Evolutionary conservation across 2,888 invertebrate genomes (phyloP), one percentile per base, ranked within the genome.

Genomic region (Dysmachus trigonus): DNA sequence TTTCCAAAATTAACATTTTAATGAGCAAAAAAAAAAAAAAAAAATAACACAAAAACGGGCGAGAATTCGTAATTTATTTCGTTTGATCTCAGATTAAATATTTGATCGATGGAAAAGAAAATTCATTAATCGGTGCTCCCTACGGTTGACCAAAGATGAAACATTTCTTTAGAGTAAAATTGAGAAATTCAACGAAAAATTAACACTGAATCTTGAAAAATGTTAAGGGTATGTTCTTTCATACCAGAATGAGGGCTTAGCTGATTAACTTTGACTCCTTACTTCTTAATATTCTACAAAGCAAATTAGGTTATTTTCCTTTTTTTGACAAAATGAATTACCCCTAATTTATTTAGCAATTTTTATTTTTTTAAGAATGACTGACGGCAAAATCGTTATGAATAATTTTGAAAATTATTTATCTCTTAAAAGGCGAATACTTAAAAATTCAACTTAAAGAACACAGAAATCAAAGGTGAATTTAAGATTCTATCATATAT

Each of bases 1-100:
- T 81, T 81, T 62, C 53, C 35, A 73, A 81, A 81, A 81, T 81
- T 81, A 53, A 51, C 81, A 81, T 81, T 81, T 81, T 81, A 81
- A 81, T 62, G 81, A 81, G 33, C n/a, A 53, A 81, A 81, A 38
- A 81, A 81, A 53, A 10, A n/a, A n/a, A n/a, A n/a, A n/a, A n/a
- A n/a, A n/a, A n/a, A n/a, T n/a, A n/a, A n/a, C n/a, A n/a, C n/a
- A n/a, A n/a, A n/a, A n/a, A n/a, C n/a, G n/a, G 35, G 18, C 81
- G 30, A 62, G 81, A 33, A 62, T 30, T 81, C 10, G 81, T 81
- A 81, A 81, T 81, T 81, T 81, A 81, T 81, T 81, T 53, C 62
- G 30, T 81, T 81, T 81, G 81, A 81, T 81, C 53, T 53, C 31
- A 81, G 81, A 81, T 81, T 81, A 81, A 81, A 81, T 81, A 33